phyloP scores from a whole-genome alignment of 2,888 invertebrate species.

The Deroplatys truncata region DNA sequence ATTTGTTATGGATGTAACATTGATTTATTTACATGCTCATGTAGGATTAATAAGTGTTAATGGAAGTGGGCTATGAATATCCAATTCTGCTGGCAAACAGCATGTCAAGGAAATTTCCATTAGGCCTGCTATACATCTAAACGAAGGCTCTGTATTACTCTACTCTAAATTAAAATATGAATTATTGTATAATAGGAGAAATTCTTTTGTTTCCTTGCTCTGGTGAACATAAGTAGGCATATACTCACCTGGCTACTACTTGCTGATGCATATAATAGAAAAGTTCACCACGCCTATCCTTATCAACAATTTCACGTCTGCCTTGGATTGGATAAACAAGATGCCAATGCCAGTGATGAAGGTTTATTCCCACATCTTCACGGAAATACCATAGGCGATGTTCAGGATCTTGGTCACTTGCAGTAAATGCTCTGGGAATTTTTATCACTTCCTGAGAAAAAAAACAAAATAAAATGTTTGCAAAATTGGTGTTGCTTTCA shows the following conservation, averaged over 20 bases:
- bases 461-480: not conserved
- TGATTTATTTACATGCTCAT: too few species aligned
- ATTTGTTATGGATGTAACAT: too few species aligned
- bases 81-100: too few species aligned
- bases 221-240: too few species aligned
- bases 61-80: too few species aligned
- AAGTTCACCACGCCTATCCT: conserved; percentile 73
- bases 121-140: too few species aligned
- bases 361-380: conserved; percentile 79
- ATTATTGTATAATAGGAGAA: too few species aligned
- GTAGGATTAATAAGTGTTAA: too few species aligned
- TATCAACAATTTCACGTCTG: conserved; percentile 62
- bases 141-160: too few species aligned
- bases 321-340: conserved; percentile 74
- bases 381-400: conserved; percentile 80
- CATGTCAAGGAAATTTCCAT: too few species aligned
- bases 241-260: conserved; percentile 55
- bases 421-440: conserved; percentile 71
- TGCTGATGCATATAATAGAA: conserved; percentile 80
- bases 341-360: conserved; percentile 92
- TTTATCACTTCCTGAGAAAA: conserved; percentile 56
- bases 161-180: too few species aligned
- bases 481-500: not conserved
- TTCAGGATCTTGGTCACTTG: conserved; percentile 68
- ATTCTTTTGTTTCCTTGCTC: too few species aligned